Evolutionary conservation across 1,140 invertebrate genomes (phyloP).

Genomic region (Cyphomyrmex costatus): DNA sequence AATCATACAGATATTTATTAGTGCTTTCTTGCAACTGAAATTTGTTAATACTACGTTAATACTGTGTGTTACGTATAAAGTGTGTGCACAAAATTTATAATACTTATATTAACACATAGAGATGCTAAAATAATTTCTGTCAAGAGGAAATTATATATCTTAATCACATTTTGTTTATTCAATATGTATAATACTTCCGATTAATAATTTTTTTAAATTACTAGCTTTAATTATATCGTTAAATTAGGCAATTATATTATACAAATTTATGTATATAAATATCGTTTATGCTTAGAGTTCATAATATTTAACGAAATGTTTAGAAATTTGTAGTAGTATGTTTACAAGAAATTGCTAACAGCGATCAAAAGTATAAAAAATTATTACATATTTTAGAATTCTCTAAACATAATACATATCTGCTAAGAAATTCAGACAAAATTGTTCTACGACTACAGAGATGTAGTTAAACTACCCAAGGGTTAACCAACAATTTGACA

Average conservation of each 20-base stretch:
- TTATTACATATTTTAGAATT: background rate
- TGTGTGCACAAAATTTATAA: background rate
- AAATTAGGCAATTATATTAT: background rate
- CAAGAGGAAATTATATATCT: background rate
- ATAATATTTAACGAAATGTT: background rate
- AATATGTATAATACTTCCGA: background rate
- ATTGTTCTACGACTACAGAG: background rate
- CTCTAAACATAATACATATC: background rate
- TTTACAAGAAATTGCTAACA: background rate
- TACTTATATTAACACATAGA: background rate
- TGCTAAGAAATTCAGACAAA: background rate
- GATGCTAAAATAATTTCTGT: constrained; percentile 3
- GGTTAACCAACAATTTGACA: constrained; percentile 51
- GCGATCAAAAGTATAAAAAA: background rate
- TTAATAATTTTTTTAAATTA: background rate
- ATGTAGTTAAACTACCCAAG: constrained; percentile 5
- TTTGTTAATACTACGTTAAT: background rate
- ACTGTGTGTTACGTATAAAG: background rate
- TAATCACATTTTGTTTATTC: background rate
- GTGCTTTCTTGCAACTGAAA: background rate
- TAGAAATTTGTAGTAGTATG: background rate
- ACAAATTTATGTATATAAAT: no score
- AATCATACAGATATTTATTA: background rate
- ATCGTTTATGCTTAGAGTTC: background rate
- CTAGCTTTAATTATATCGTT: background rate